Evolutionary conservation across 2,113 vertebrate genomes (phyloP).

Genomic region (Gopherus flavomarginatus): DNA sequence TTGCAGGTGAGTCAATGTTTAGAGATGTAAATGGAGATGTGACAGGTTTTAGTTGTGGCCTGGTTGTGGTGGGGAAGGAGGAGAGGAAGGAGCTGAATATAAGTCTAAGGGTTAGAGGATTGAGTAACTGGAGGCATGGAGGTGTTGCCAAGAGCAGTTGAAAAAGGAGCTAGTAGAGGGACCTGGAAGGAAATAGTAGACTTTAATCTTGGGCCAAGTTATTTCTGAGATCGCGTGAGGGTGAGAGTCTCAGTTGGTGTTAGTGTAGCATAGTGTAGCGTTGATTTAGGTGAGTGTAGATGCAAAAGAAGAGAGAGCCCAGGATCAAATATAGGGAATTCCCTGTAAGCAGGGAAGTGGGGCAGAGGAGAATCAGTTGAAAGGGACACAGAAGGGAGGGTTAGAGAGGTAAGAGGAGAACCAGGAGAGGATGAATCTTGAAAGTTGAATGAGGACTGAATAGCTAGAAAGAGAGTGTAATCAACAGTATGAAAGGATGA

Average conservation of each 20-base stretch:
- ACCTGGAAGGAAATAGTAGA: background rate
- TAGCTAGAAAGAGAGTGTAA: background rate
- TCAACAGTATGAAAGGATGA: background rate
- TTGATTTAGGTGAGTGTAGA: background rate
- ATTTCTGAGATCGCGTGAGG: background rate
- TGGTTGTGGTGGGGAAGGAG: too few species aligned
- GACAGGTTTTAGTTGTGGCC: too few species aligned
- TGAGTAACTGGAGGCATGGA: background rate
- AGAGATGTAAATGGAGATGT: too few species aligned
- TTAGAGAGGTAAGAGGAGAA: background rate
- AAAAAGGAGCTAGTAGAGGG: background rate
- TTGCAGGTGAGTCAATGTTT: too few species aligned
- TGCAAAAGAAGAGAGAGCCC: too few species aligned
- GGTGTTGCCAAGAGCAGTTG: background rate
- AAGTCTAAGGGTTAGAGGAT: background rate
- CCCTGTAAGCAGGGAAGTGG: too few species aligned
- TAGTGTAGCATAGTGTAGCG: background rate
- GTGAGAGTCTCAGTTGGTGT: background rate
- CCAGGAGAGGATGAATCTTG: background rate
- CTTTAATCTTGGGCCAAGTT: background rate
- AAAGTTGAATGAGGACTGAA: background rate
- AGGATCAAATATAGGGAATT: too few species aligned
- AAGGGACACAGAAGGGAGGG: background rate
- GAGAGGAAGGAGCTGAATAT: too few species aligned
- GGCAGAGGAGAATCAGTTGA: too few species aligned